Evolutionary conservation across 2,888 invertebrate genomes (phyloP), one percentile per base, ranked within the genome.

Genomic region (Drosophila phalerata): DNA sequence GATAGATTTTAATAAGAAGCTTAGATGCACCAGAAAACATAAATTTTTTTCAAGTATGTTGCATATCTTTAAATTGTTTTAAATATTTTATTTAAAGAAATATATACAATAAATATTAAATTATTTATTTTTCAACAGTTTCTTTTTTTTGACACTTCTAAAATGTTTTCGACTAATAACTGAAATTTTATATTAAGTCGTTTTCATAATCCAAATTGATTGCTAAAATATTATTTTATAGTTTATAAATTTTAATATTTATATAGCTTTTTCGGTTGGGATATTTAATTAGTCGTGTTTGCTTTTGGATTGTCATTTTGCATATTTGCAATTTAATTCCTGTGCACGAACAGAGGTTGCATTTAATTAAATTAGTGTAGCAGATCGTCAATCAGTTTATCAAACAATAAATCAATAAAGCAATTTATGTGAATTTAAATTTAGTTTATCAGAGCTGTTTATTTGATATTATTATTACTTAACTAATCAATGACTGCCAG

Each of bases 321-420:
- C n/a, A 10, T 10, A 38, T 25, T 55, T 55, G 42, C 13, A n/a
- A 40, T 55, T 43, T 6, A 1, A 43, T 34, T 28, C 13, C 22
- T 30, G 10, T 17, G 28, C 19, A 11, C 30, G 37, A 34, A 34
- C 56, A 52, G 32, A 52, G 61, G 52, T 13, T 13, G 53, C 37
- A 69, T 69, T 76, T 62, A 79, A 76, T 76, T 79, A 60, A 79
- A 79, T 65, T 62, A 43, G 30, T 64, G 75, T 42, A 32, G 32
- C 58, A 19, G 42, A 37, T 19, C 28, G 48, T 55, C 60, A 67
- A 47, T 57, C 47, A 49, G 22, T 68, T 30, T 53, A 62, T 72
- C 68, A 49, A 64, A 38, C 60, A 32, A 47, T 62, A 42, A 58
- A 43, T 61, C 61, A 68, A 37, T 53, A 60, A 53, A 45, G 11